Evolutionary conservation across 2,113 vertebrate species (phyloP), one percentile per base, ranked within the genome.

Genomic region (Callocephalon fimbriatum): DNA sequence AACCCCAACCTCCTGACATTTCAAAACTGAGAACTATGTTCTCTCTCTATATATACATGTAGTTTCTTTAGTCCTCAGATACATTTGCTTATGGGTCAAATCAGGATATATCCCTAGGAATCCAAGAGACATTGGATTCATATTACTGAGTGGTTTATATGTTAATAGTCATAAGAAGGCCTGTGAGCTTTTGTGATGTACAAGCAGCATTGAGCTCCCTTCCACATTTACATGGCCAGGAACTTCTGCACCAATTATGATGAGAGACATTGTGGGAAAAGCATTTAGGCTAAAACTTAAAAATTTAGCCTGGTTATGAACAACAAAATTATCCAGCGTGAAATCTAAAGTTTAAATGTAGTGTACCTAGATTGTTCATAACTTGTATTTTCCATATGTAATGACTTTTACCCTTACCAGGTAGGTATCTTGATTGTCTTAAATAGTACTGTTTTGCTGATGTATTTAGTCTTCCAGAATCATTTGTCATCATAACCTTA

Each of bases 361-460:
- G 10, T 44, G 17, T 31, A 61, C 1, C 3, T 23, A 59, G 53
- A 68, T 21, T 29, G 15, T 68, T 68, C 50, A 63, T 23, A 71
- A 25, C 16, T 90, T 83, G 7, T 71, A 32, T 65, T 90, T 91
- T 76, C 38, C 22, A 2, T 40, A 47, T 15, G 10, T 54, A 86
- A 17, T 66, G 45, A 82, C 15, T 78, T 91, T 35, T 63, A 79
- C 22, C 61, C 98, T 98, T 98, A 99, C 99, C 99, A 90, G 99
- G 99, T 66, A 99, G 96, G 35, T 99, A 99, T 93, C 99, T 98
- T 59, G 99, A 99, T 80, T 99, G 99, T 92, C 98, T 99, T 93
- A 99, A 97, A 93, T 99, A 99, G 98, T 99, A 99, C 86, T 99
- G 99, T 93, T 99, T 99, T 70, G 99, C 98, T 37, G 99, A 98